phyloP scores from a whole-genome alignment of 2,797 vertebrate species.

The Pseudochaenichthys georgianus region DNA sequence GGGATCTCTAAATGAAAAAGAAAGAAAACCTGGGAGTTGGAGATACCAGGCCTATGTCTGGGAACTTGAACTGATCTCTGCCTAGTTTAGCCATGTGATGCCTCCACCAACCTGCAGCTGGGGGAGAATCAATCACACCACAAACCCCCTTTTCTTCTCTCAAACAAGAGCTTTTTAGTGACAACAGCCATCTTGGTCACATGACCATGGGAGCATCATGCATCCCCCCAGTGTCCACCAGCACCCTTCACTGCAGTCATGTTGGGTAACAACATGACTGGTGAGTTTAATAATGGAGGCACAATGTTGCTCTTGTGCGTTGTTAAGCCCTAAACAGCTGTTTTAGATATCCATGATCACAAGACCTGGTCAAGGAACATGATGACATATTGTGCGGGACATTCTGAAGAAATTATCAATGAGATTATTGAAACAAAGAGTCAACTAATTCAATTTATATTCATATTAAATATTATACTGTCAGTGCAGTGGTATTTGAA shows the following conservation, averaged over 20 bases:
- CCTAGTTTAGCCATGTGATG: constrained; percentile 65
- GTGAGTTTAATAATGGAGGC: constrained; percentile 45
- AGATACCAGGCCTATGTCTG: constrained; percentile 55
- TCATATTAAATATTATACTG: not conserved
- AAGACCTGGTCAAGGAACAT: constrained; percentile 42
- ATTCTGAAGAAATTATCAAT: constrained; percentile 16
- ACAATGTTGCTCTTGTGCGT: constrained; percentile 60
- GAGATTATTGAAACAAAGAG: not conserved
- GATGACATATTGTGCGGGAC: constrained; percentile 22
- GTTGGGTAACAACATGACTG: constrained; percentile 52
- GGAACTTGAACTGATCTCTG: constrained; percentile 56
- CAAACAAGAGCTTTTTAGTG: constrained; percentile 73
- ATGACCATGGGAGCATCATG: constrained; percentile 60
- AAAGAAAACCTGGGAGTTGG: constrained; percentile 44
- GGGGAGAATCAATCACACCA: constrained; percentile 69
- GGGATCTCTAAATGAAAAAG: constrained; percentile 36
- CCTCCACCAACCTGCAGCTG: constrained; percentile 78
- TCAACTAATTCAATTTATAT: constrained; percentile 1
- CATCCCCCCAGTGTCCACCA: constrained; percentile 23
- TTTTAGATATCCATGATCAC: constrained; percentile 45
- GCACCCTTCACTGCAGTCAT: constrained; percentile 68
- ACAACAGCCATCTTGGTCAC: constrained; percentile 73
- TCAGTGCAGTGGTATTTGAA: not conserved
- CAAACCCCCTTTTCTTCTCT: constrained; percentile 76
- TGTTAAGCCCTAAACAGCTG: constrained; percentile 48